Base-by-base conservation (phyloP, 2,888 invertebrate species). In the Villa cingulata region DNA sequence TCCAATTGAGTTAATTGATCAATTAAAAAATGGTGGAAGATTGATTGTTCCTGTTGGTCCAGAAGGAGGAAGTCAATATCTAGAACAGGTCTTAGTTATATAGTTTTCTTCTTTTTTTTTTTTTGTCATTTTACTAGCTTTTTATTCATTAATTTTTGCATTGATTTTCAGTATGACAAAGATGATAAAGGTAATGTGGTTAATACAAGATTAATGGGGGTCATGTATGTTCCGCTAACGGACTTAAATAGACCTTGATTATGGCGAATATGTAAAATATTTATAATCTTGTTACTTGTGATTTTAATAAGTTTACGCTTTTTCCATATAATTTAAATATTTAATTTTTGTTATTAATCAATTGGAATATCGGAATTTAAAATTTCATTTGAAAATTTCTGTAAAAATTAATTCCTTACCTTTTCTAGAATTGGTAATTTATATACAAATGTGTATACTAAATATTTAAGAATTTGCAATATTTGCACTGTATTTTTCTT, bases 221-320 rank as follows among this genome's bases (percentile, higher is more conserved):
- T 98, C 14, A 86, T 94, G 57, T 98, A 92, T 65, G 97, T 98
- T 34, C 97, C 97, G 0, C 74, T 98, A 41, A 97, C 97, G 0
- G 92, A 92, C 66, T 80, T 81, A 64, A 75, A 56, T 50, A 54
- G 57, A 1, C 59, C 68, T 46, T 68, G 68, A 68, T 60, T 64
- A 53, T 49, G 57, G 37, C 41, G 53, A 27, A 46, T 54, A n/a
- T 52, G 57, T 10, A 59, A 56, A 53, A 46, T 53, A 23, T 5
- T 56, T 37, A 38, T 62, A 46, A 51, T 57, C 16, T 36, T 56
- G 41, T 12, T 12, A 12, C 4, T 32, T 12, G 29, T 32, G 2
- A 32, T 32, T 32, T 32, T 32, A 32, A 32, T 32, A 12, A 14
- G 29, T 32, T 5, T 32, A 32, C 29, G 29, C 12, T 32, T 12